Evolutionary conservation across 2,797 vertebrate species (phyloP), one percentile per base, ranked within the genome.

Genomic region (Cetoscarus ocellatus): DNA sequence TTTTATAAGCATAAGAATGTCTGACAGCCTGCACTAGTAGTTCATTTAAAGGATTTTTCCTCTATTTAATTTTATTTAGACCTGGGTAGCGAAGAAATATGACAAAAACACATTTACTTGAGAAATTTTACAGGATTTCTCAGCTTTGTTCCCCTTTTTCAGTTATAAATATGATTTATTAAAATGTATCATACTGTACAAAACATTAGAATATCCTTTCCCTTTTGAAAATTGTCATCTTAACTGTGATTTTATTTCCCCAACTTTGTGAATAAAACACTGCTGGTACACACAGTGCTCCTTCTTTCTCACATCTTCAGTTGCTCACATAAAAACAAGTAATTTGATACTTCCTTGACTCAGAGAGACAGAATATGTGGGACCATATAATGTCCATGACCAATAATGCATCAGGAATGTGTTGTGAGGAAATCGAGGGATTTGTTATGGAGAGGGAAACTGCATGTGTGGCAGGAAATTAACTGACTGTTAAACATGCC

Each of bases 371-470:
- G 72, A 85, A 81, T 79, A 81, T 80, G 79, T 57, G 69, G 70
- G 74, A 81, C 80, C 86, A 76, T 80, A 80, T 89, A 91, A 92
- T 75, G 75, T 34, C 86, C 86, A 67, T 90, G 90, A 90, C 90
- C 88, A 88, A 91, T 92, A 90, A 93, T 85, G 78, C 80, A 84
- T 86, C 75, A 90, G 82, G 87, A 91, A 92, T 92, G 88, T 91
- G 86, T 91, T 87, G 86, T 77, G 89, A 86, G 86, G 84, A 90
- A 91, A 93, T 93, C 77, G 57, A 90, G 88, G 89, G 83, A 93
- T 92, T 93, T 91, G 90, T 91, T 86, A 92, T 82, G 86, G 89
- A 81, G 69, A 85, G 72, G 73, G 77, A 58, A 81, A 72, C 51
- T 69, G 80, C 75, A 82, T 49, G 75, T 85, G 86, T 11, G 45